phyloP scores from a whole-genome alignment of 2,113 vertebrate species.

The Tympanuchus pallidicinctus region DNA sequence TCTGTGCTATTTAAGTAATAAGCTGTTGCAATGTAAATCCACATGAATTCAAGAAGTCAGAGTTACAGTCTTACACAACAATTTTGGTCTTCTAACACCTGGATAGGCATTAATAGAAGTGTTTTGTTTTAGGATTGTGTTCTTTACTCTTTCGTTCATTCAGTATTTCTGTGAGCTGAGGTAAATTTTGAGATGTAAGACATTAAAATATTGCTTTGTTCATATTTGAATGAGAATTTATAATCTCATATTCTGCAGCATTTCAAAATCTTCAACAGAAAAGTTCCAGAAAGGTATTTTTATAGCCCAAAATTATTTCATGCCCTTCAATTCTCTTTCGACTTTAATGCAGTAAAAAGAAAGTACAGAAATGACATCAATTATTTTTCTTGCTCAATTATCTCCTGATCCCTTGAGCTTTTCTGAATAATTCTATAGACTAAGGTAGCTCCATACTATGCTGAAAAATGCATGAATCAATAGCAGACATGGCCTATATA shows the following conservation, averaged over 20 bases:
- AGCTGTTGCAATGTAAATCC: neutral
- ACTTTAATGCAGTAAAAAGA: conserved; percentile 28
- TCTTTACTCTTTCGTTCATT: neutral
- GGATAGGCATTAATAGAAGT: neutral
- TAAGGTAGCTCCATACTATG: conserved; percentile 11
- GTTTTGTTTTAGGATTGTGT: neutral
- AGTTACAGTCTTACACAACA: neutral
- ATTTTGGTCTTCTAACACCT: neutral
- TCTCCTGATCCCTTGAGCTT: conserved; percentile 51
- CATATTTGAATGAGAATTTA: neutral
- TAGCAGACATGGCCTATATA: conserved; percentile 53
- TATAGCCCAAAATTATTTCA: neutral
- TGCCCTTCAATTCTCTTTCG: conserved; percentile 51
- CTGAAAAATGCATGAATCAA: conserved; percentile 37
- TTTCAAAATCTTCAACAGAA: neutral
- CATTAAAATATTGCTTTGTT: neutral
- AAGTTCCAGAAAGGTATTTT: neutral
- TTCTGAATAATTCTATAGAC: conserved; percentile 40
- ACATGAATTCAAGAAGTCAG: neutral
- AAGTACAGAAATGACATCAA: conserved; percentile 39
- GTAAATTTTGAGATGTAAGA: neutral
- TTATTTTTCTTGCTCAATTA: conserved; percentile 65
- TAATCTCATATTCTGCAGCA: neutral
- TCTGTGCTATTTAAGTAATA: neutral
- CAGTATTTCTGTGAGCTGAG: neutral